Base-by-base conservation (phyloP, 2,888 invertebrate species). In the Thysanoteuthis rhombus region DNA sequence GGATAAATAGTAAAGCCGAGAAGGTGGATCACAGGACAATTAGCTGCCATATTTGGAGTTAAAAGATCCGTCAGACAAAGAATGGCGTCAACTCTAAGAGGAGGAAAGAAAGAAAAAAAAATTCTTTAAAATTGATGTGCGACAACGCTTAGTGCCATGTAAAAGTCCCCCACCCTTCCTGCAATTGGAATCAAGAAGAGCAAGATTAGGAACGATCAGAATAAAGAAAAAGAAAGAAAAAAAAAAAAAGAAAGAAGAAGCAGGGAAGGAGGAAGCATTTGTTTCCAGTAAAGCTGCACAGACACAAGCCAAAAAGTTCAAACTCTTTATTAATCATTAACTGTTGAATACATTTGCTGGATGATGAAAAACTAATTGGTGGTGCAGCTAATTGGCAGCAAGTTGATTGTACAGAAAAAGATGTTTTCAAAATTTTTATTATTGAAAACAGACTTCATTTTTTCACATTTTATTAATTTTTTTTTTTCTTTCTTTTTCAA, bases 231-330 rank as follows among this genome's bases (percentile, higher is more conserved):
- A n/a, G n/a, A n/a, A n/a, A n/a, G n/a, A n/a, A n/a, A n/a, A n/a
- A n/a, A n/a, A n/a, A n/a, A n/a, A n/a, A n/a, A n/a, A n/a, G 42
- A 42, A 12, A 42, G 42, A 42, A 42, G 42, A 42, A 16, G 42
- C 16, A 16, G 42, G 42, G 42, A 40, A 45, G 42, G 42, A 40
- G 40, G 42, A 36, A 75, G n/a, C 36, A n/a, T 75, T 58, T 58
- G 28, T 28, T 45, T 42, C 45, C 92, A 92, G 92, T 92, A 42
- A 92, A 92, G 92, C 92, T 92, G 92, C 92, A 92, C 92, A 92
- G 92, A 92, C 92, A 92, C 75, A 75, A 75, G 45, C 42, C 40
- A 92, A 92, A 92, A 92, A 92, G 92, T 92, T 92, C 92, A 92
- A 92, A 92, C 92, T 92, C 92, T 92, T 92, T 92, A 92, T 92